These are phyloP conservation scores for Archocentrus centrarchus DNA, from an alignment of 2,113 vertebrate species.

Conservation along the genomic window DNA sequence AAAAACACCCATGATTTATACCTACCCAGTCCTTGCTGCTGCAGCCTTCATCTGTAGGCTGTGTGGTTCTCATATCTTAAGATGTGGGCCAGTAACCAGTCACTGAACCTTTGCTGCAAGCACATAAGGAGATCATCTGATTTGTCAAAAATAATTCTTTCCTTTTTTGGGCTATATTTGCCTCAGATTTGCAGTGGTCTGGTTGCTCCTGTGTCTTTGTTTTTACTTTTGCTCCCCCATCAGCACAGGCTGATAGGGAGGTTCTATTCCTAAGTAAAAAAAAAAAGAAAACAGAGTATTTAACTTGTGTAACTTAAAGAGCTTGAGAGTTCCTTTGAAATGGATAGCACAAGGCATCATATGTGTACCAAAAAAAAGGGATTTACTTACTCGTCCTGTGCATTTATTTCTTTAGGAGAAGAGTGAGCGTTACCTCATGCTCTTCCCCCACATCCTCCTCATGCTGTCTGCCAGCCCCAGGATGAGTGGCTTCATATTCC, in stretches of 20 bases:
- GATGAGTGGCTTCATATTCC: constrained; percentile 99
- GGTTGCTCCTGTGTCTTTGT: not conserved
- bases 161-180: not conserved
- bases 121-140: not conserved
- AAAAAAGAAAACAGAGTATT: not conserved
- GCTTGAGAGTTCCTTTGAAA: not conserved
- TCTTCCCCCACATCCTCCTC: constrained; percentile 95
- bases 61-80: no score
- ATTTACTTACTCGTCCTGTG: not conserved
- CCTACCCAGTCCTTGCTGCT: not conserved
- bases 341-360: not conserved
- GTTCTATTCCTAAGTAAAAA: not conserved
- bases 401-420: constrained; percentile 85
- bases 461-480: constrained; percentile 97
- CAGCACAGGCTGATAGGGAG: no score
- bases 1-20: not conserved
- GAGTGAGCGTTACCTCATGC: constrained; percentile 95
- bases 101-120: not conserved
- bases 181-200: not conserved
- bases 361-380: not conserved
- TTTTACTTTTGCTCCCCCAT: not conserved
- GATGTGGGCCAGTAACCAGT: not conserved
- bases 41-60: not conserved
- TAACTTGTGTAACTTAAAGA: not conserved
- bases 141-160: not conserved